These are phyloP conservation scores for Gerris buenoi DNA, from an alignment of 1,140 invertebrate species.

Conservation along the genomic window DNA sequence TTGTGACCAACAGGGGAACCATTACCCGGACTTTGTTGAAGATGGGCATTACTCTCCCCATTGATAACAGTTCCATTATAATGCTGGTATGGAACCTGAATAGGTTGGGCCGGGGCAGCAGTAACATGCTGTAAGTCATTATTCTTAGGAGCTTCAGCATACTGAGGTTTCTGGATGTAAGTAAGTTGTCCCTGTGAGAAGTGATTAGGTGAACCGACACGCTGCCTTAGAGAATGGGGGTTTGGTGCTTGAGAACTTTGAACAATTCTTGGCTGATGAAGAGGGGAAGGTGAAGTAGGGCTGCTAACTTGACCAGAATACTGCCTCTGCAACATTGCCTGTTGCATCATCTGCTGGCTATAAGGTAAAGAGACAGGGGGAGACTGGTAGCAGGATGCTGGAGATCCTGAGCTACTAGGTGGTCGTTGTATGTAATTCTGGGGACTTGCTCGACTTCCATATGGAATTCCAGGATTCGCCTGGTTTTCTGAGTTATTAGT, in stretches of 20 bases:
- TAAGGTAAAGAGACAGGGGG: neutral
- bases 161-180: neutral
- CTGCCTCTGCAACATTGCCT: neutral
- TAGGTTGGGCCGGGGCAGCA: neutral
- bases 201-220: neutral
- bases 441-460: neutral
- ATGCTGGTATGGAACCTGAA: neutral
- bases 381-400: neutral
- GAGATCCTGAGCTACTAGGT: neutral
- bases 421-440: constrained; percentile 1
- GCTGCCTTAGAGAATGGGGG: neutral
- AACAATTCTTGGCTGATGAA: neutral
- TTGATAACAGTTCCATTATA: neutral
- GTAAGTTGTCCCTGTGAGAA: neutral
- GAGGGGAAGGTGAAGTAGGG: neutral
- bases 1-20: neutral
- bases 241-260: neutral
- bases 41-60: neutral
- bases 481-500: neutral
- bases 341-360: constrained; percentile 2
- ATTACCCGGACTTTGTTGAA: neutral
- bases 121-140: neutral
- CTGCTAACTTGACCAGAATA: neutral
- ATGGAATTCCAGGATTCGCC: neutral
- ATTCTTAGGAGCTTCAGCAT: neutral